Evolutionary conservation across 2,888 invertebrate species (phyloP), one percentile per base, ranked within the genome.

Genomic region (Phengaris arion): DNA sequence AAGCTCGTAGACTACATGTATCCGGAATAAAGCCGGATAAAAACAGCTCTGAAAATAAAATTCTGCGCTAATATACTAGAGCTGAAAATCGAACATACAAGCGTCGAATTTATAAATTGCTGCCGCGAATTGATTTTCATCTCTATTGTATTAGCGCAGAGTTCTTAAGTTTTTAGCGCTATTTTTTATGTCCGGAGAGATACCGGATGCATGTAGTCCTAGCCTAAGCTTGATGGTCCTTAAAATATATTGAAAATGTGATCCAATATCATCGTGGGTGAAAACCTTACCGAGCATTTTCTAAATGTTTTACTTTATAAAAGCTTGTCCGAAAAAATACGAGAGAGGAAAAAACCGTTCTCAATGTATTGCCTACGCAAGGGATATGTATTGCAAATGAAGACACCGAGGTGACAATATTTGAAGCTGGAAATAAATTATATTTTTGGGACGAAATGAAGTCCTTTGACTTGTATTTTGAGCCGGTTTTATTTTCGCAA

Each of bases 331-430:
- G 72, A 72, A 72, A 48, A 72, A 52, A 72, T 70, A 22, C 72
- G 69, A 69, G n/a, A 48, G 15, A 69, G 69, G 72, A 22, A 72
- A 72, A 54, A 54, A 72, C 51, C 52, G 72, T 22, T 72, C 54
- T 72, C 54, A 72, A 54, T 72, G 72, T 72, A 72, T 72, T 54
- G 72, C 72, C 72, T 54, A 72, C 72, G 72, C 72, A 72, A 72
- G 72, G 72, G 72, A 72, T 70, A 70, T 70, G 70, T 70, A 70
- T 72, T 72, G 72, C 72, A 72, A 72, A 72, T 72, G 72, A 72
- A 72, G 72, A 54, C 72, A 22, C 51, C 52, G 72, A 72, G 54
- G 72, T 72, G 72, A 72, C 72, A 72, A 72, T 72, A 72, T 72
- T 72, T 72, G 72, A 72, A 35, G 72, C 72, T 54, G 54, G 54